Evolutionary conservation across 2,797 vertebrate species (phyloP).

Genomic region (Chelon auratus): DNA sequence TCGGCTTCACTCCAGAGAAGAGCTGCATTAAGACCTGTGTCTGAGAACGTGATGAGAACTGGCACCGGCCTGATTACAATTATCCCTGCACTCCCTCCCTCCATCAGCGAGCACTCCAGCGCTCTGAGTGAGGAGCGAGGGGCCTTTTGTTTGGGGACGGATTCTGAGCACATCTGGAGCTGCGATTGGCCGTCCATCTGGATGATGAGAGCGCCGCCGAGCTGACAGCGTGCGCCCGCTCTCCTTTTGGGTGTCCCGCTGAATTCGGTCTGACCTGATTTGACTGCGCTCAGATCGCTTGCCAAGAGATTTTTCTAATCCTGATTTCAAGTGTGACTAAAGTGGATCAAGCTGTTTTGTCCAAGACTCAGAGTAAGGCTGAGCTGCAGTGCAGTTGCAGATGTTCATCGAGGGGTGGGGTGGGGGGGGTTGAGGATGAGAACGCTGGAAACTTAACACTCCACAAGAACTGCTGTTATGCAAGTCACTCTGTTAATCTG

Average conservation of each 20-base stretch:
- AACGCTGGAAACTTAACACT: conserved; percentile 53
- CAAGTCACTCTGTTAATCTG: conserved; percentile 56
- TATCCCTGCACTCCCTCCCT: conserved; percentile 64
- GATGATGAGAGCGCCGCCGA: conserved; percentile 12
- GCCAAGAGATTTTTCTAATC: conserved; percentile 78
- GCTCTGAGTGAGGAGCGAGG: conserved; percentile 21
- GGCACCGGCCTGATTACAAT: conserved; percentile 79
- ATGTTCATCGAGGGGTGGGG: conserved; percentile 46
- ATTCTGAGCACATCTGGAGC: conserved; percentile 75
- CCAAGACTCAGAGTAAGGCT: conserved; percentile 68
- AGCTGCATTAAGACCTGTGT: conserved; percentile 52
- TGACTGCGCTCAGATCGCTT: conserved; percentile 68
- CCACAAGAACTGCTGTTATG: conserved; percentile 45
- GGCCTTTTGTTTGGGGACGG: conserved; percentile 55
- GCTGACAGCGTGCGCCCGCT: conserved; percentile 49
- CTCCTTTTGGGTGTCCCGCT: conserved; percentile 58
- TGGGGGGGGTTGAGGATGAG: conserved; percentile 27
- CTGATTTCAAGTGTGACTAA: conserved; percentile 78
- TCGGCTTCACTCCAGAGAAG: conserved; percentile 35
- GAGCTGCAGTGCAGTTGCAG: conserved; percentile 56
- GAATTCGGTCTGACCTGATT: conserved; percentile 74
- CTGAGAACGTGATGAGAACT: conserved; percentile 72
- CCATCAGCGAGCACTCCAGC: conserved; percentile 54
- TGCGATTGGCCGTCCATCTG: conserved; percentile 69
- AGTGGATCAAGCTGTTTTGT: conserved; percentile 77